These are phyloP conservation scores for Zosterops borbonicus DNA, from an alignment of 2,113 vertebrate genomes.

Conservation along the genomic window DNA sequence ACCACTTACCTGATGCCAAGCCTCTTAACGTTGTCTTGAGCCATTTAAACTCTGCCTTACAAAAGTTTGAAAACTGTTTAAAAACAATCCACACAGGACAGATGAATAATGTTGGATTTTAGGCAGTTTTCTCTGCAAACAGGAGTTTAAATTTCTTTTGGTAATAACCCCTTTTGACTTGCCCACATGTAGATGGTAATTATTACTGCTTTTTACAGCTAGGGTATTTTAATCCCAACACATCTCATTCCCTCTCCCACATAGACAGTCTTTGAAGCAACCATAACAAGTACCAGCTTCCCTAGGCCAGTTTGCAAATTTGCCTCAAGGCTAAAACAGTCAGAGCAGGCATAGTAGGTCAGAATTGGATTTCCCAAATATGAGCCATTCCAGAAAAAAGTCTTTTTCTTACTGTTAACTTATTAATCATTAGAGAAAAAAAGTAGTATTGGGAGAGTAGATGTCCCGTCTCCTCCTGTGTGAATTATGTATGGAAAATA, in stretches of 20 bases:
- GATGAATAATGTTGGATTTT: conserved; percentile 36
- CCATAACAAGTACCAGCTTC: conserved; percentile 65
- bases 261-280: conserved; percentile 64
- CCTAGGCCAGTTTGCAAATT: conserved; percentile 53
- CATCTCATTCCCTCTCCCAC: conserved; percentile 64
- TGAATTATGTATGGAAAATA: conserved; percentile 30
- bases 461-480: not conserved
- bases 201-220: conserved; percentile 68
- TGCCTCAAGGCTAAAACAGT: conserved; percentile 49
- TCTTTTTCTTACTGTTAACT: not conserved
- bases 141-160: conserved; percentile 52
- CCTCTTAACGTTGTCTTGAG: not conserved
- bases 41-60: not conserved
- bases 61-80: not conserved
- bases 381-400: not conserved
- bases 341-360: conserved; percentile 46
- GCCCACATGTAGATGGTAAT: conserved; percentile 62
- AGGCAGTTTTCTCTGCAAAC: conserved; percentile 34
- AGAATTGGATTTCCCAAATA: conserved; percentile 50
- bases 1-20: not conserved
- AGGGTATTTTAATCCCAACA: conserved; percentile 64
- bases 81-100: not conserved
- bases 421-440: conserved; percentile 8
- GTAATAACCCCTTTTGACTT: conserved; percentile 64
- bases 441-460: not conserved